These are phyloP conservation scores for Gonatopus flavifemur DNA, from an alignment of 1,140 invertebrate species.

Conservation along the genomic window DNA sequence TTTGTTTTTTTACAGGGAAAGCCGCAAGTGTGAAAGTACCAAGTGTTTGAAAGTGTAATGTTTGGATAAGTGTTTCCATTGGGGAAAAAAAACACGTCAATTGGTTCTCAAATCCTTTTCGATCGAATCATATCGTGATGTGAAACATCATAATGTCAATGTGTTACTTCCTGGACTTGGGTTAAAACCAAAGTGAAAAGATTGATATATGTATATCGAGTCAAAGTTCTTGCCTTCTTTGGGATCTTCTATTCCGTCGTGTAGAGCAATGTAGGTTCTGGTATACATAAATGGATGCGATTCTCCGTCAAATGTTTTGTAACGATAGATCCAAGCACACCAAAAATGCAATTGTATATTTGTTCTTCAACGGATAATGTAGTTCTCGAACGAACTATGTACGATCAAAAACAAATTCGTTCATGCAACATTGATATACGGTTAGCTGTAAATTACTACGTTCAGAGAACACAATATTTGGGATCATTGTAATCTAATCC, in stretches of 20 bases:
- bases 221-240: slow-evolving; percentile 8
- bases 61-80: no score
- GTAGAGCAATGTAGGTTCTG: slow-evolving; percentile 17
- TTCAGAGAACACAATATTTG: slow-evolving; percentile 8
- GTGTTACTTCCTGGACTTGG: slow-evolving; percentile 50
- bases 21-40: no score
- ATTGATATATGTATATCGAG: neutral
- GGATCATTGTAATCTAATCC: slow-evolving; percentile 4
- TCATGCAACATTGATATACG: slow-evolving; percentile 35
- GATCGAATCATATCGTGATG: no score
- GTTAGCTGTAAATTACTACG: slow-evolving; percentile 25
- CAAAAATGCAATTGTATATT: slow-evolving; percentile 44
- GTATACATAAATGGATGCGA: slow-evolving; percentile 52
- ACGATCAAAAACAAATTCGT: slow-evolving; percentile 31
- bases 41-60: no score
- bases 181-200: slow-evolving; percentile 34
- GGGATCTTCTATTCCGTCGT: slow-evolving; percentile 13
- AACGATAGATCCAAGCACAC: slow-evolving; percentile 42
- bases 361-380: slow-evolving; percentile 54
- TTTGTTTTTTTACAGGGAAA: no score
- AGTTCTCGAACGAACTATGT: slow-evolving; percentile 35
- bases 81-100: no score
- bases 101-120: no score
- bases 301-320: slow-evolving; percentile 42
- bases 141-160: slow-evolving; percentile 52